Percentiles rank a stretch among this genome's conserved stretches.
Conservation (phyloP, 2,113 vertebrate species). For the Urocolius indicus region DNA sequence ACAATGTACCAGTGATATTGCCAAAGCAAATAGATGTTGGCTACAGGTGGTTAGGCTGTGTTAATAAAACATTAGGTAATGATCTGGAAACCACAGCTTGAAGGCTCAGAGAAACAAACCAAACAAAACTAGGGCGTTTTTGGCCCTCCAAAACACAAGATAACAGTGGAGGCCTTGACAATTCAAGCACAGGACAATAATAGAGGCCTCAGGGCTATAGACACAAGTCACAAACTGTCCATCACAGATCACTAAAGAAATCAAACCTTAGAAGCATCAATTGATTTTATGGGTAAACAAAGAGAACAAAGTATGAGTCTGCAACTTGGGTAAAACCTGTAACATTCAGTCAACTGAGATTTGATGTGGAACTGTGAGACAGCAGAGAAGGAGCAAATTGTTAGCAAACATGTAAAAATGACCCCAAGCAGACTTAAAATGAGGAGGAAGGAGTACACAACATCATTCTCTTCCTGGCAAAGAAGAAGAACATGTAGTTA, state of each 20-base stretch:
- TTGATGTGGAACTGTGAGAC: neutral
- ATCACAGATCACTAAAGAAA: neutral
- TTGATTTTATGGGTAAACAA: neutral
- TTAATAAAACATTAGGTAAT: neutral
- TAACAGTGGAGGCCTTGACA: neutral
- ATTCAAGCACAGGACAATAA: neutral
- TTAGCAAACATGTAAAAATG: neutral
- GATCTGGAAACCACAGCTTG: constrained; percentile 4
- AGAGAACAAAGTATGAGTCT: neutral
- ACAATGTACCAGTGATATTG: neutral
- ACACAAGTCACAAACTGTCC: neutral
- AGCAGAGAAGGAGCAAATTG: neutral
- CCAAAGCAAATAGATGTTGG: constrained; percentile 8
- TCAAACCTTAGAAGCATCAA: neutral
- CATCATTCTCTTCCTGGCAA: neutral
- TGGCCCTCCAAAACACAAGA: neutral
- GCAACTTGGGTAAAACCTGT: neutral
- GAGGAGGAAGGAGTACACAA: neutral
- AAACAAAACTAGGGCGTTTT: neutral
- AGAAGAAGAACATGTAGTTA: neutral
- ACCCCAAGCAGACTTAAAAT: neutral
- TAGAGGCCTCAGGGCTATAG: neutral
- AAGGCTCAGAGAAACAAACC: neutral
- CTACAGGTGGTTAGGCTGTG: neutral
- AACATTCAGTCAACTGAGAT: neutral